Evolutionary conservation across 1,140 invertebrate species (phyloP).

Genomic region (Danaus melanippus): DNA sequence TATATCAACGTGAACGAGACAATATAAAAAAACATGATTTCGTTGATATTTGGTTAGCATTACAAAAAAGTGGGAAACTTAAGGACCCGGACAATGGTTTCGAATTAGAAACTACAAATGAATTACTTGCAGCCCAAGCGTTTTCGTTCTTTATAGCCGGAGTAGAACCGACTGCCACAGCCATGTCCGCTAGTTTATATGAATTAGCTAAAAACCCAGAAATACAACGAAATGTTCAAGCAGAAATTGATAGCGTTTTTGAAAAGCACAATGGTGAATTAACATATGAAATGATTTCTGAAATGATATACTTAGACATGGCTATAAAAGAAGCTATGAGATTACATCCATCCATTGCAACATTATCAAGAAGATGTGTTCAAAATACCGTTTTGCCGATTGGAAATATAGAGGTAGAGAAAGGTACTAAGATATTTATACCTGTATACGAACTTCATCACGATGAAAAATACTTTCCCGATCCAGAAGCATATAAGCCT

Average conservation of each 20-base stretch:
- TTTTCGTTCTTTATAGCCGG: conserved; percentile 74
- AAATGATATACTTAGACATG: conserved; percentile 68
- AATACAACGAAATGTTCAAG: conserved; percentile 51
- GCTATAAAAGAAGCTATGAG: conserved; percentile 59
- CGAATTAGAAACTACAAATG: conserved; percentile 36
- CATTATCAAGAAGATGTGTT: conserved; percentile 54
- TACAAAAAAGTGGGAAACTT: conserved; percentile 29
- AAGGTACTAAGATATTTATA: conserved; percentile 68
- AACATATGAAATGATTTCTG: conserved; percentile 52
- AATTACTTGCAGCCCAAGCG: conserved; percentile 68
- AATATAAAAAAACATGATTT: conserved; percentile 35
- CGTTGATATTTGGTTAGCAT: conserved; percentile 32
- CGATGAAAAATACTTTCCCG: conserved; percentile 70
- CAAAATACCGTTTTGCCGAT: conserved; percentile 62
- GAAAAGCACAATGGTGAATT: conserved; percentile 36
- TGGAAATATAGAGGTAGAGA: conserved; percentile 49
- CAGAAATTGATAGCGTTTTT: conserved; percentile 56
- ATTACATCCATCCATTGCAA: conserved; percentile 64
- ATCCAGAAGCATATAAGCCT: conserved; percentile 75
- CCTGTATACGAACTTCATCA: conserved; percentile 75
- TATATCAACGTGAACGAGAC: conserved; percentile 25
- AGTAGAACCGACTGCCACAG: conserved; percentile 64
- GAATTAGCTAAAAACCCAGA: conserved; percentile 55
- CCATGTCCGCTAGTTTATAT: conserved; percentile 47
- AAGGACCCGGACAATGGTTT: conserved; percentile 29